phyloP scores from a whole-genome alignment of 1,140 invertebrate species.

The Formica selysi region DNA sequence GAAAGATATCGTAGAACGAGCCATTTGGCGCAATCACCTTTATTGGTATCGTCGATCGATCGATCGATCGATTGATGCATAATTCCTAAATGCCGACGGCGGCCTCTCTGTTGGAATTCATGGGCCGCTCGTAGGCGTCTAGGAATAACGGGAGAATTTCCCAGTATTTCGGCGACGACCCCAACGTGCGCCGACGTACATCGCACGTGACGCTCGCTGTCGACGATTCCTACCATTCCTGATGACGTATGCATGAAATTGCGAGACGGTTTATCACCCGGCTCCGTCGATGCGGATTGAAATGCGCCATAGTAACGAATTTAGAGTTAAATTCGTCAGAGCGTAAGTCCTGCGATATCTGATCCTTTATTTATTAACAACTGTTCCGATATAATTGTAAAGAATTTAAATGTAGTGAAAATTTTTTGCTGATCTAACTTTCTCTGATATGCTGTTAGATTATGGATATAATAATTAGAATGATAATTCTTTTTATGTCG shows the following conservation, averaged over 20 bases:
- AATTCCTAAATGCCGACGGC: slow-evolving; percentile 62
- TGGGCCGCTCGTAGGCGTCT: slow-evolving; percentile 34
- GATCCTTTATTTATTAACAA: slow-evolving; percentile 10
- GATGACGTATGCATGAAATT: slow-evolving; percentile 76
- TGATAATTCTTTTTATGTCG: too few relatives aligned
- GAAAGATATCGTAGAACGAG: slow-evolving; percentile 9
- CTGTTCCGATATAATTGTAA: too few relatives aligned
- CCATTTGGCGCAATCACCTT: neutral
- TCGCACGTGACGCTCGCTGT: slow-evolving; percentile 64
- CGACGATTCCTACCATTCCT: slow-evolving; percentile 63
- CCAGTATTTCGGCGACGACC: slow-evolving; percentile 70
- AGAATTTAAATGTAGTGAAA: too few relatives aligned
- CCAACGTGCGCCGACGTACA: slow-evolving; percentile 64
- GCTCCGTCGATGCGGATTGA: slow-evolving; percentile 59
- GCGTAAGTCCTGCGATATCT: neutral
- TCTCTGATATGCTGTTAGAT: too few relatives aligned
- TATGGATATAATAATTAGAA: too few relatives aligned
- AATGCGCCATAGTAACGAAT: slow-evolving; percentile 26
- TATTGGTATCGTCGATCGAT: slow-evolving; percentile 61
- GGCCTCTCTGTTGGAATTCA: slow-evolving; percentile 59
- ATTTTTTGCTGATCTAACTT: too few relatives aligned
- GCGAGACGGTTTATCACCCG: slow-evolving; percentile 65
- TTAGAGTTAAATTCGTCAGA: slow-evolving; percentile 3
- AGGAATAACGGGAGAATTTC: slow-evolving; percentile 67
- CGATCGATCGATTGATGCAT: slow-evolving; percentile 48